Percentiles rank a stretch among this genome's conserved stretches.
These are phyloP conservation scores for Ammospiza caudacuta DNA, from an alignment of 2,113 vertebrate genomes.

Conservation along the genomic window DNA sequence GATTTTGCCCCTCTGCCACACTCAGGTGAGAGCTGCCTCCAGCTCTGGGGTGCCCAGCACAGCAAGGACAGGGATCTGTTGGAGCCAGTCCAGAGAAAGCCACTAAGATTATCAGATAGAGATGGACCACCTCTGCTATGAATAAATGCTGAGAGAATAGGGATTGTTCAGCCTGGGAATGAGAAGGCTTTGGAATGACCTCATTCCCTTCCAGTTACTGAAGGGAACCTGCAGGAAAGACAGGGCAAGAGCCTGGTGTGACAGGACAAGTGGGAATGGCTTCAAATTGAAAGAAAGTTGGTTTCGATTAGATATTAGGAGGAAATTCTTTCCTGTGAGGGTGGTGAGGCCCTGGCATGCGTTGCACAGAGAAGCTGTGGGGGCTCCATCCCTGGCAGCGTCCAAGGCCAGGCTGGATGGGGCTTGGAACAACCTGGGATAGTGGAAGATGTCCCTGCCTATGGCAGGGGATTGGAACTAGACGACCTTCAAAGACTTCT, in stretches of 20 bases:
- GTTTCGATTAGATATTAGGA: neutral
- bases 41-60: neutral
- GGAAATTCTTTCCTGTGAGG: neutral
- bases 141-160: neutral
- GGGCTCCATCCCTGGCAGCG: neutral
- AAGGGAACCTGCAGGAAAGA: neutral
- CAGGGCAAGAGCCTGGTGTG: neutral
- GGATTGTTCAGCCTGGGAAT: neutral
- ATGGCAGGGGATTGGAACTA: too few species aligned
- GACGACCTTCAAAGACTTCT: neutral
- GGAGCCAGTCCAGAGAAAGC: neutral
- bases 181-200: neutral
- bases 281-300: neutral
- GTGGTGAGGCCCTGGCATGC: neutral
- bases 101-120: neutral
- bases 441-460: neutral
- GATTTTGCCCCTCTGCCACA: neutral
- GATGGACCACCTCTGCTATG: neutral
- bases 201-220: neutral
- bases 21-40: neutral
- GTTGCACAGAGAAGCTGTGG: neutral
- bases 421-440: neutral
- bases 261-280: neutral
- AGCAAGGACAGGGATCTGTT: neutral
- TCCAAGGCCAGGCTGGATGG: accelerated